Conservation (phyloP, 2,113 vertebrate genomes). For the Edolisoma coerulescens region DNA sequence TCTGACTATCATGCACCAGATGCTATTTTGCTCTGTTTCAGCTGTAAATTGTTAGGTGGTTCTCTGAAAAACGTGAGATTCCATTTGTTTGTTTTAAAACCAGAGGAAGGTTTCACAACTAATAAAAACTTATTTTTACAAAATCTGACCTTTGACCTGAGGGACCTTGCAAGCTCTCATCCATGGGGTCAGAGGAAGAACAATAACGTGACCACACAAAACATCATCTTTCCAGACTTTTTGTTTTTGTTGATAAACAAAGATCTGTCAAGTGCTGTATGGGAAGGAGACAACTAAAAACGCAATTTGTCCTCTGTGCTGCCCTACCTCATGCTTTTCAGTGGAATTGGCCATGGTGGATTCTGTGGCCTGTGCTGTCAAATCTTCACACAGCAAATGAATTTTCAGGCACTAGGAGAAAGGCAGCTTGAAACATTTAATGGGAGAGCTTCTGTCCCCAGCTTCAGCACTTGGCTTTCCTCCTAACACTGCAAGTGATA, state of each 20-base stretch:
- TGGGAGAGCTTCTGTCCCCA: neutral
- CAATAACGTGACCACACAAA: neutral
- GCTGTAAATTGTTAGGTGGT: neutral
- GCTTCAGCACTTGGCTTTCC: neutral
- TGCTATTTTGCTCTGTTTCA: neutral
- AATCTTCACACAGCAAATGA: neutral
- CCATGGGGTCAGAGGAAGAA: neutral
- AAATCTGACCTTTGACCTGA: neutral
- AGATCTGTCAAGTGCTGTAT: neutral
- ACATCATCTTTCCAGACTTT: neutral
- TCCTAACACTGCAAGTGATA: neutral
- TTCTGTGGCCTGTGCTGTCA: neutral
- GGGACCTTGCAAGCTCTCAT: accelerated
- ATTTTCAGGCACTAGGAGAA: neutral
- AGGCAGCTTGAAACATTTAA: neutral
- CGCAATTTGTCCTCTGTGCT: neutral
- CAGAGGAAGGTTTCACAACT: accelerated
- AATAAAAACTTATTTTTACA: neutral
- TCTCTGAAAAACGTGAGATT: neutral
- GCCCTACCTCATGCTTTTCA: neutral
- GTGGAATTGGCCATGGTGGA: neutral
- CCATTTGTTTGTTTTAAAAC: neutral
- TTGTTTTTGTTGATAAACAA: neutral
- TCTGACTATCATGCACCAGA: neutral
- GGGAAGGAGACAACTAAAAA: neutral